Percentiles rank a stretch among this genome's conserved stretches.
Conservation (phyloP, 2,888 invertebrate genomes). For the Pandemis heparana region DNA sequence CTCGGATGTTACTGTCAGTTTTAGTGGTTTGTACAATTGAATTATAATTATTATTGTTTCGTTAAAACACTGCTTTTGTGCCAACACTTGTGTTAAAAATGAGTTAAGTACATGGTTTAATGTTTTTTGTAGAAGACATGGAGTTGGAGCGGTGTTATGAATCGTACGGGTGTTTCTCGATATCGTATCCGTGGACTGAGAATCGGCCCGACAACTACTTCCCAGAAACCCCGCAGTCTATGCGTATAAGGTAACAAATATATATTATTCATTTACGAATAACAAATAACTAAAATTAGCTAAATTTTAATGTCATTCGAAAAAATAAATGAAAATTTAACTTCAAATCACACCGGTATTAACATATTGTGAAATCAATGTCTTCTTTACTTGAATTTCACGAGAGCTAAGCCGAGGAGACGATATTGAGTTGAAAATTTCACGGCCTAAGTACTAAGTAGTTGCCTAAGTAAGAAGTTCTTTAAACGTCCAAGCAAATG, state of each 20-base stretch:
- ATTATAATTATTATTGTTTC: no score
- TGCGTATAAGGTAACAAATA: constrained; percentile 77
- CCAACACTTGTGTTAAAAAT: neutral
- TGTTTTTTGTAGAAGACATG: constrained; percentile 65
- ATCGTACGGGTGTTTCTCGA: constrained; percentile 92
- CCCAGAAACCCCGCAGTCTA: constrained; percentile 89
- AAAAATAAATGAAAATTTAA: no score
- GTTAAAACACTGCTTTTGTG: neutral
- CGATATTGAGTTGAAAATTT: no score
- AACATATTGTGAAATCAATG: no score
- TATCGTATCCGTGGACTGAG: constrained; percentile 92
- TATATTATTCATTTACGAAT: constrained; percentile 40
- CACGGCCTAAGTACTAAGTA: no score
- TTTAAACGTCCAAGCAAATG: no score
- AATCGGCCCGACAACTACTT: constrained; percentile 92
- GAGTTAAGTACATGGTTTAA: constrained; percentile 19
- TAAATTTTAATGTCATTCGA: no score
- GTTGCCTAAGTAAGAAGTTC: no score
- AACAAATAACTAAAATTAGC: neutral
- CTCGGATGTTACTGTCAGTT: constrained; percentile 69
- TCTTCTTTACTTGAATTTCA: no score
- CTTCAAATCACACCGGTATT: no score
- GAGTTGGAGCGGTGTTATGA: constrained; percentile 90
- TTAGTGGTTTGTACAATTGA: constrained; percentile 67
- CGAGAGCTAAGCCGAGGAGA: no score